Conservation (phyloP, 1,140 invertebrate species). For the Ceratina japonica region DNA sequence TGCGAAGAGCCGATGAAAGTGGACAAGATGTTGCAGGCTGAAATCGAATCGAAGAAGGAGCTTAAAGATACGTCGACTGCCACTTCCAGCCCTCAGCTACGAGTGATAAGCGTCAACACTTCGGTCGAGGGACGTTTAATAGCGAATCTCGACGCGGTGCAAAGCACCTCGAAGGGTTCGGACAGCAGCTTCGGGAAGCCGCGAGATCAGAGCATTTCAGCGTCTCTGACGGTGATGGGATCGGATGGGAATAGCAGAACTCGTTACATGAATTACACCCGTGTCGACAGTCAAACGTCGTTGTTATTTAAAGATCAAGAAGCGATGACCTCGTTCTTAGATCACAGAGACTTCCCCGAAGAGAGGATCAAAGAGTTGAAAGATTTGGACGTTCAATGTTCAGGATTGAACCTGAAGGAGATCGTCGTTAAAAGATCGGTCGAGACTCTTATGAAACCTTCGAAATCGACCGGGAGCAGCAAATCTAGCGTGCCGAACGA, state of each 20-base stretch:
- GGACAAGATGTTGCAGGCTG: not conserved
- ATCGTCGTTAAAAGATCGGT: not conserved
- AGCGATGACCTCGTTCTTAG: not conserved
- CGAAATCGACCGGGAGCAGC: not conserved
- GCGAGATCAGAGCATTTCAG: not conserved
- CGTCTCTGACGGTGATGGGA: not conserved
- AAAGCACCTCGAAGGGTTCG: fast-evolving
- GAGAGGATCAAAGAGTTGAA: not conserved
- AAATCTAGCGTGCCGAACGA: not conserved
- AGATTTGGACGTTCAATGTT: not conserved
- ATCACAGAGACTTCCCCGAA: too few relatives aligned
- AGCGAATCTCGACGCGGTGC: not conserved
- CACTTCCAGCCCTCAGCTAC: not conserved
- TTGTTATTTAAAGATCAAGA: not conserved
- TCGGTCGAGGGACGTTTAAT: constrained; percentile 22
- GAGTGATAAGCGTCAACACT: constrained; percentile 32
- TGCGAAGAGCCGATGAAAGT: too few relatives aligned
- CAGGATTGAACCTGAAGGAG: not conserved
- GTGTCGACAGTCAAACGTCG: not conserved
- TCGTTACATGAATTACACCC: not conserved
- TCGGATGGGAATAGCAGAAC: not conserved
- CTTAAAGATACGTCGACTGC: not conserved
- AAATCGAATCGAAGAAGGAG: not conserved
- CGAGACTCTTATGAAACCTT: not conserved
- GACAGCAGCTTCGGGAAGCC: not conserved